Base-by-base conservation (phyloP, 2,888 invertebrate species). In the Caenorhabditis wallacei region DNA sequence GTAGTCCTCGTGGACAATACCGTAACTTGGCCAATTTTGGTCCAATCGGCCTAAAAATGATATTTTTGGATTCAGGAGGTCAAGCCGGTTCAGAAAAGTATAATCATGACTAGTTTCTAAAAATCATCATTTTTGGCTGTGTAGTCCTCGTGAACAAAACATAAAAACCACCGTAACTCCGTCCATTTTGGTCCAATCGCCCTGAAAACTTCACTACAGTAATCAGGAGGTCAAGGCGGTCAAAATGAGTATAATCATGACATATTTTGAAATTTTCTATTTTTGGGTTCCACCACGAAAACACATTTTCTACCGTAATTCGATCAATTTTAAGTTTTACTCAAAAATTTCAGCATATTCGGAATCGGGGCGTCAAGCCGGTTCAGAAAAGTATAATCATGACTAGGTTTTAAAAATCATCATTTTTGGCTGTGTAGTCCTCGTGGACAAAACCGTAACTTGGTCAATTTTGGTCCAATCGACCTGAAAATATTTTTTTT, bases 211-310 rank as follows among this genome's bases (percentile, higher is more conserved):
- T 40, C n/a, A 5, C 1, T 1, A 3, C 11, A 18, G 10, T n/a
- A 30, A 2, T 30, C 30, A n/a, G 26, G 30, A 30, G 2, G 30
- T 30, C 8, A 30, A 56, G n/a, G 2, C 30, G 56, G 56, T 56
- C 4, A 3, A n/a, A 30, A 30, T 30, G 56, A 56, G 56, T 30
- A n/a, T 26, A 56, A 56, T 30, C 30, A 26, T 43, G 43, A 43
- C 26, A 30, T n/a, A 1, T 16, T 16, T 56, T 11, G 30, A 56
- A 30, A 11, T 56, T 56, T 56, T 26, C 4, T 16, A 30, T 20
- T n/a, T 18, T 57, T 57, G 43, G 43, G 43, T 43, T 11, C 16
- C 43, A 16, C 43, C 43, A 43, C 43, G 43, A 43, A 43, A 43
- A 43, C 11, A 43, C 43, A 43, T 8, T 8, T 8, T 10, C 43